phyloP scores from a whole-genome alignment of 2,888 invertebrate genomes.

The Anticlea derivata region DNA sequence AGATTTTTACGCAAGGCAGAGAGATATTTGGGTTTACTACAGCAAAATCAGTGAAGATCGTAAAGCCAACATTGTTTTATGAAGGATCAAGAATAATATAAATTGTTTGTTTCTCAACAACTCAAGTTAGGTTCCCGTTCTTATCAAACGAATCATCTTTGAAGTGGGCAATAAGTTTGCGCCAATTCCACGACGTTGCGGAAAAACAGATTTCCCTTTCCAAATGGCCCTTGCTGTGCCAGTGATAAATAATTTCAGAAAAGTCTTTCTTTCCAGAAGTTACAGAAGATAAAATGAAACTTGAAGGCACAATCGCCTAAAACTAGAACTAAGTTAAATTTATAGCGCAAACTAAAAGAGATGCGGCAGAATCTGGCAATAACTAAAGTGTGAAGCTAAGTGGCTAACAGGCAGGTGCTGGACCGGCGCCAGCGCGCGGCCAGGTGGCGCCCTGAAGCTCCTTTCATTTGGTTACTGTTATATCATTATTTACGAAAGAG shows the following conservation, averaged over 20 bases:
- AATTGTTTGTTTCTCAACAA: no score
- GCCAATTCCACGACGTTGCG: no score
- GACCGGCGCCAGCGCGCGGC: neutral
- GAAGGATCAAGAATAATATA: no score
- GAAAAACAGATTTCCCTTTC: neutral
- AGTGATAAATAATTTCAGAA: neutral
- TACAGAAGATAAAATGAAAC: neutral
- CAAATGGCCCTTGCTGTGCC: no score
- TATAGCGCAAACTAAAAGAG: constrained; percentile 1
- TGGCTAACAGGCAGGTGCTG: constrained; percentile 3
- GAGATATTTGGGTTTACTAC: no score
- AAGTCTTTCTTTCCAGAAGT: neutral
- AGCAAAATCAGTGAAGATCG: no score
- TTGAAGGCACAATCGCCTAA: neutral
- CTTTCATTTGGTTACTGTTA: constrained; percentile 6
- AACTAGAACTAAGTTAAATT: constrained; percentile 15
- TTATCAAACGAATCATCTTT: no score
- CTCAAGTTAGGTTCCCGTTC: no score
- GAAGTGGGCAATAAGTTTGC: no score
- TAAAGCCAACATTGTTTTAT: no score
- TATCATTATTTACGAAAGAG: no score
- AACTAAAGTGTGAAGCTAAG: constrained; percentile 6
- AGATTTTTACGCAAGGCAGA: no score
- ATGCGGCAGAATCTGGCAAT: constrained; percentile 10
- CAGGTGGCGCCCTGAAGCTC: constrained; percentile 10